Percentiles rank a stretch among this genome's conserved stretches.
These are phyloP conservation scores for Numenius phaeopus DNA, from an alignment of 2,797 vertebrate species.

Conservation along the genomic window DNA sequence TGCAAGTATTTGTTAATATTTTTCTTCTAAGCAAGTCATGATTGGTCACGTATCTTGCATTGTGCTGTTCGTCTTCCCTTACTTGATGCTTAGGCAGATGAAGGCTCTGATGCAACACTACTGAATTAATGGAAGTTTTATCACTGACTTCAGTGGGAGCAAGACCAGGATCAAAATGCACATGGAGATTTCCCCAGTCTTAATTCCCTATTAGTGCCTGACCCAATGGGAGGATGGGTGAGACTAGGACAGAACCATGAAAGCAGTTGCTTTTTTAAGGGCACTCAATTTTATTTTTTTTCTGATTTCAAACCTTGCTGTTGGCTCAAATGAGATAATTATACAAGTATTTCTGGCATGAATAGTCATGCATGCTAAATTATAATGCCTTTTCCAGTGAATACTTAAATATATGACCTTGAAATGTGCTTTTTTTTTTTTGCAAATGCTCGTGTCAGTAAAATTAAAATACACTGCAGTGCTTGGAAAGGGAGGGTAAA, in stretches of 20 bases:
- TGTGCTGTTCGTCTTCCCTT: background rate
- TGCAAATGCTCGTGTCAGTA: background rate
- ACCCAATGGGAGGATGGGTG: background rate
- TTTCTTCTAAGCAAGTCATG: background rate
- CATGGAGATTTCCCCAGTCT: background rate
- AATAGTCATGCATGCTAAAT: slow-evolving; percentile 11
- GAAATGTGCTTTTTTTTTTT: background rate
- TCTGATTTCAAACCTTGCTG: background rate
- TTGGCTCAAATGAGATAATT: slow-evolving; percentile 20
- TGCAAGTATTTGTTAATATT: background rate
- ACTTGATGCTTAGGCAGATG: background rate
- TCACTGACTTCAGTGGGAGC: background rate
- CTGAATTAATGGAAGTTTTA: background rate
- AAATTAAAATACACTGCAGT: background rate
- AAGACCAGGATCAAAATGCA: background rate
- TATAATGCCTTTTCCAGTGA: background rate
- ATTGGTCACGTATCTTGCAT: background rate
- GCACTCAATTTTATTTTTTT: background rate
- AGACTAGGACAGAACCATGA: background rate
- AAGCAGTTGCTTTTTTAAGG: background rate
- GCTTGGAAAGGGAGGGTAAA: background rate
- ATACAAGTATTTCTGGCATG: background rate
- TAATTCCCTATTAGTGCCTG: background rate
- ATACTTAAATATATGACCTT: background rate
- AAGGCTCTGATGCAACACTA: background rate